Conservation (phyloP, 2,113 vertebrate species). For the Dipodomys ordii region DNA sequence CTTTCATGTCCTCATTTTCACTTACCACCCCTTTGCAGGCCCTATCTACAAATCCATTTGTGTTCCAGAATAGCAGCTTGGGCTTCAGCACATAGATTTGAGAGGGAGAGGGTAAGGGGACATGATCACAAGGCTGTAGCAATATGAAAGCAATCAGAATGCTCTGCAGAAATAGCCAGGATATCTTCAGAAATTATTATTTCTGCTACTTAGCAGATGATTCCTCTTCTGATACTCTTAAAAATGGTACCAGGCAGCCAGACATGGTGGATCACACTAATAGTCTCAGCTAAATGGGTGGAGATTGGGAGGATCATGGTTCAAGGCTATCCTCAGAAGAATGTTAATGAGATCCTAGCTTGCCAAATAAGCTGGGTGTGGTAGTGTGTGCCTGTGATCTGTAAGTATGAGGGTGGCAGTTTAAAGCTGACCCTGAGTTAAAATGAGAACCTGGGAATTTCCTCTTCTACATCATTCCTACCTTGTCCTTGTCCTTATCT, state of each 20-base stretch:
- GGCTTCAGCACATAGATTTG: fast-evolving
- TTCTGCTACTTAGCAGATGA: background rate
- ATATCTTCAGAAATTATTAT: background rate
- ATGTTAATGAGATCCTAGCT: no score
- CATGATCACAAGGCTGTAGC: background rate
- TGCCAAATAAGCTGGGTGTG: background rate
- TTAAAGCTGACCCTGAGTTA: no score
- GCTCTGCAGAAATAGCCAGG: background rate
- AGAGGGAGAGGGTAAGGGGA: background rate
- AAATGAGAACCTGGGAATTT: no score
- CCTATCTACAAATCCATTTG: background rate
- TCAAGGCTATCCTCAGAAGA: no score
- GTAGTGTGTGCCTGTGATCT: background rate
- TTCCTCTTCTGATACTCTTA: background rate
- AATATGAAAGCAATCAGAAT: background rate
- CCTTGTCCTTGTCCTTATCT: background rate
- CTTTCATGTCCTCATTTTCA: background rate
- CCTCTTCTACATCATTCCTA: no score
- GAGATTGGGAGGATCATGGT: no score
- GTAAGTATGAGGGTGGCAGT: no score
- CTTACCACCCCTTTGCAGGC: background rate
- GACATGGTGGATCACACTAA: no score
- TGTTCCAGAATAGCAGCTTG: background rate
- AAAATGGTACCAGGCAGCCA: background rate
- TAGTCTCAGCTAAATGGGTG: no score